Evolutionary conservation across 2,797 vertebrate species (phyloP).

Genomic region (Acanthopagrus latus): DNA sequence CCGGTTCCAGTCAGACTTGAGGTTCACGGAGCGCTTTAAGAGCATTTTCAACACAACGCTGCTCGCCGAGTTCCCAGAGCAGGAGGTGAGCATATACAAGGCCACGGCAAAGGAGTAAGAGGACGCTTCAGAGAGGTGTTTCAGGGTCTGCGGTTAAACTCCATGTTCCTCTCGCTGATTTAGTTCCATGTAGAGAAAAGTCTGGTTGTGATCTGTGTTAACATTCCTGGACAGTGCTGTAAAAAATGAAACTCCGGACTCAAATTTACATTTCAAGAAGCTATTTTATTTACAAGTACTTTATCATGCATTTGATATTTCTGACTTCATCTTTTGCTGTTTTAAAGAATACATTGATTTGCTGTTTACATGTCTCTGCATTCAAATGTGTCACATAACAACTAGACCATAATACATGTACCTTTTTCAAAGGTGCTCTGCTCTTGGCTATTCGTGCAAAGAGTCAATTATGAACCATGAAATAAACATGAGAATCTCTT

Average conservation of each 20-base stretch:
- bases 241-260: slow-evolving; percentile 44
- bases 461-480: slow-evolving; percentile 18
- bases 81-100: slow-evolving; percentile 90
- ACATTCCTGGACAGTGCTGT: slow-evolving; percentile 38
- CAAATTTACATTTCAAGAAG: slow-evolving; percentile 52
- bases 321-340: slow-evolving; percentile 23
- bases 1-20: slow-evolving; percentile 91
- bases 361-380: slow-evolving; percentile 32
- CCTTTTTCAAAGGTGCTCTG: slow-evolving; percentile 35
- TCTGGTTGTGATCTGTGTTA: slow-evolving; percentile 14
- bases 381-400: slow-evolving; percentile 19
- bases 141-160: not conserved
- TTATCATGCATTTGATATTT: slow-evolving; percentile 61
- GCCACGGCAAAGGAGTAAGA: slow-evolving; percentile 79
- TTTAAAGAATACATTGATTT: slow-evolving; percentile 50
- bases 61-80: slow-evolving; percentile 86
- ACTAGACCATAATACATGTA: slow-evolving; percentile 23
- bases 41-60: slow-evolving; percentile 86
- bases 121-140: not conserved
- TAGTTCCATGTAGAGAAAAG: not conserved
- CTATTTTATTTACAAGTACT: slow-evolving; percentile 64
- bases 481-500: slow-evolving; percentile 33
- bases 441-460: slow-evolving; percentile 26
- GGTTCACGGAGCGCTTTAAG: slow-evolving; percentile 87
- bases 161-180: not conserved